phyloP scores from a whole-genome alignment of 1,140 invertebrate species.

The Trissolcus basalis region DNA sequence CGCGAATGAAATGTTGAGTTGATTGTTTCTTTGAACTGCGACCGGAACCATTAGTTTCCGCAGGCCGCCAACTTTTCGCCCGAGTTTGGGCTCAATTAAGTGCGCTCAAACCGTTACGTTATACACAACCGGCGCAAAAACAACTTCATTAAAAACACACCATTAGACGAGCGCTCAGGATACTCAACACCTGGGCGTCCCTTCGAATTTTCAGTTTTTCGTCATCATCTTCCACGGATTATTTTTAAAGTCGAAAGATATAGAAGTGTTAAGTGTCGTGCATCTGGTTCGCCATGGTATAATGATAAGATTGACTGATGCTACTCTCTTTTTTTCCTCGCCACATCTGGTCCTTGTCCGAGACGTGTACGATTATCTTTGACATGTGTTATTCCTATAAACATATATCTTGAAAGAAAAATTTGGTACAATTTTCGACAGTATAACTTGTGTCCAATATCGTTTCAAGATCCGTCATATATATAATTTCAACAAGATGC shows the following conservation, averaged over 20 bases:
- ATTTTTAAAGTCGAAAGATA: conserved; percentile 17
- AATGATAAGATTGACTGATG: conserved; percentile 18
- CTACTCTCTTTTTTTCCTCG: conserved; percentile 3
- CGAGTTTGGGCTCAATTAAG: conserved; percentile 60
- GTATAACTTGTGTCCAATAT: background rate
- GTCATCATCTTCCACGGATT: background rate
- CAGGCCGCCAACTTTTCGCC: conserved; percentile 3
- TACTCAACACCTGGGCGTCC: conserved; percentile 49
- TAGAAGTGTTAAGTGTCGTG: conserved; percentile 9
- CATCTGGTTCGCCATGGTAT: conserved; percentile 10
- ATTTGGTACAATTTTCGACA: conserved; percentile 2
- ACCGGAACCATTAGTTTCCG: conserved; percentile 31
- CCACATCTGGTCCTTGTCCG: conserved; percentile 21
- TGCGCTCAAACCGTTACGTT: conserved; percentile 44
- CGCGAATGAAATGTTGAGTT: background rate
- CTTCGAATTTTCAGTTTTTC: conserved; percentile 32
- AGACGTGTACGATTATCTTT: conserved; percentile 10
- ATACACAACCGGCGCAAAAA: conserved; percentile 44
- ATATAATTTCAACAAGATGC: background rate
- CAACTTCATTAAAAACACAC: conserved; percentile 59
- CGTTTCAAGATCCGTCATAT: background rate
- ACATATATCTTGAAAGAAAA: conserved; percentile 24
- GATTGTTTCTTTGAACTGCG: conserved; percentile 12
- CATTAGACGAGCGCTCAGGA: conserved; percentile 46
- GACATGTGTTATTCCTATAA: conserved; percentile 25